Base-by-base conservation (phyloP, 2,797 vertebrate species). In the Adrianichthys oophorus region DNA sequence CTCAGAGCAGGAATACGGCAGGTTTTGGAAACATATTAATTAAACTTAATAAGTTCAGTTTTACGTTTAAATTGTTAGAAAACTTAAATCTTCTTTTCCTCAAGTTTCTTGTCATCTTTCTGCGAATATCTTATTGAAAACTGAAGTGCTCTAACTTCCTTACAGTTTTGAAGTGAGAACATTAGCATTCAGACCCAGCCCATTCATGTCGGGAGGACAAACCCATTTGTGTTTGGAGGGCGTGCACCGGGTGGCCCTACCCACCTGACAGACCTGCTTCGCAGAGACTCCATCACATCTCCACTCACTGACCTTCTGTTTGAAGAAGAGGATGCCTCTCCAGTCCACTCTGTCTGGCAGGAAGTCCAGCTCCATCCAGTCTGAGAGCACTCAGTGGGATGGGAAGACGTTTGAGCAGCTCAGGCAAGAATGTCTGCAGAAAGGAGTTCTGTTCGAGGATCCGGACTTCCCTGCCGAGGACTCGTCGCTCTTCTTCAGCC, bases 401-500 rank as follows among this genome's bases (percentile, higher is more conserved):
- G 94, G 95, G 1, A 92, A 88, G 80, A 79, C 82, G 0, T 98
- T 89, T 0, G 72, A 94, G 72, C 78, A 96, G 75, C 91, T 98
- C 69, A 89, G 88, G 56, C 84, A 62, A 21, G 90, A 91, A 8
- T 98, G 95, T 68, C 85, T 95, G 50, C 37, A 56, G 42, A 85
- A 10, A 0, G 88, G 91, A 0, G 54, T 78, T 18, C 89, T 99
- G 77, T 98, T 98, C 0, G 93, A 98, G 82, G 96, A 98, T 23
- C 66, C 81, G 0, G 95, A 98, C 79, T 98, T 98, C 68, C 95
- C 95, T 0, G 94, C 96, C 15, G 26, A 2, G 0, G 90, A 83
- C 29, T 64, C 89, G 0, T 94, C 96, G 0, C 93, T 98, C 19
- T 98, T 94, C 92, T 98, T 76, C 90, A 96, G 92, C 3, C 79